Conservation (phyloP, 2,797 vertebrate species). For the Calcarius lapponicus region DNA sequence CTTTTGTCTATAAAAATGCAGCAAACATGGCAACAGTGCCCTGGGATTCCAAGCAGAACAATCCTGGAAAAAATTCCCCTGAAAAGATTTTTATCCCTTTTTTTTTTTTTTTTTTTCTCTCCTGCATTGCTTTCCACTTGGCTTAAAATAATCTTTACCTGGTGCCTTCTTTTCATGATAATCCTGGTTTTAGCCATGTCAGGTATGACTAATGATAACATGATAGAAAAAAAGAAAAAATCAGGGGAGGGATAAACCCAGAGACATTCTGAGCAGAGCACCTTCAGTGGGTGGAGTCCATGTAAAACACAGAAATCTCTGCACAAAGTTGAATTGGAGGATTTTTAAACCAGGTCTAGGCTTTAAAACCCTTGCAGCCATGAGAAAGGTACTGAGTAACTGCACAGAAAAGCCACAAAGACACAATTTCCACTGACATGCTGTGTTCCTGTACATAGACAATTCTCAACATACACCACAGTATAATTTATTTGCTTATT, state of each 20-base stretch:
- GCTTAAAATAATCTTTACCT: not conserved
- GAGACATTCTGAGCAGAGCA: not conserved
- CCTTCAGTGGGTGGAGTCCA: not conserved
- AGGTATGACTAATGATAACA: not conserved
- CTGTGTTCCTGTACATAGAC: fast-evolving
- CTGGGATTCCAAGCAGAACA: not conserved
- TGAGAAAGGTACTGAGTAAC: not conserved
- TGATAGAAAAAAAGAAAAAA: not conserved
- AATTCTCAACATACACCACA: not conserved
- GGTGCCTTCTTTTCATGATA: not conserved
- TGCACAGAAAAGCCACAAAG: not conserved
- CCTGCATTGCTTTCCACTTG: not conserved
- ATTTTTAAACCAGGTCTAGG: not conserved
- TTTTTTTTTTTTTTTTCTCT: not conserved
- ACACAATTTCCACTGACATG: not conserved
- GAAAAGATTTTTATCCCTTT: not conserved
- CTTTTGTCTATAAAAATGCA: not conserved
- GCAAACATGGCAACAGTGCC: not conserved
- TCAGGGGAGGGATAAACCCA: not conserved
- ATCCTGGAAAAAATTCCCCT: not conserved
- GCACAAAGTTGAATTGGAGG: not conserved
- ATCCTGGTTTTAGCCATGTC: not conserved
- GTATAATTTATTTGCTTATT: not conserved
- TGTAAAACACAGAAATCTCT: not conserved
- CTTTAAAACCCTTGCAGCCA: not conserved